phyloP scores from a whole-genome alignment of 1,140 invertebrate species.

The Pseudomyrmex gracilis region DNA sequence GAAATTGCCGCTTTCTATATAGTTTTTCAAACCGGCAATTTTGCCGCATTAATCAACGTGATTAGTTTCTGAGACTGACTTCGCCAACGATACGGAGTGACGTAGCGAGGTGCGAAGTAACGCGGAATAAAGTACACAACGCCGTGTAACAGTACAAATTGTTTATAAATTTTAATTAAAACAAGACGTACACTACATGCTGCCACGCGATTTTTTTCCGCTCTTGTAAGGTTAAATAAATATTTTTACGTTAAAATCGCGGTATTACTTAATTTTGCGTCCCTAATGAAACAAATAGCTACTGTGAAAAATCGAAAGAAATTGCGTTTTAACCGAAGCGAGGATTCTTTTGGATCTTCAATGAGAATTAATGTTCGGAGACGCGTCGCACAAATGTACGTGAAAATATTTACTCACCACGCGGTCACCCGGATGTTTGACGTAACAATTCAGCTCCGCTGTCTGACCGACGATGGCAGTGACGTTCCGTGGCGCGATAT shows the following conservation, averaged over 20 bases:
- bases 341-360: not conserved
- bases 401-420: conserved; percentile 89
- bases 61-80: conserved; percentile 34
- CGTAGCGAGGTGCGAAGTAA: conserved; percentile 27
- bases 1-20: not conserved
- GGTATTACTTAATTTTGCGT: too few relatives aligned
- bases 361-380: not conserved
- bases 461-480: conserved; percentile 94
- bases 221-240: not conserved
- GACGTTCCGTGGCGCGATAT: conserved; percentile 92
- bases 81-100: not conserved
- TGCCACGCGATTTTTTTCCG: not conserved
- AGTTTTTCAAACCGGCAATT: conserved; percentile 48
- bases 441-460: conserved; percentile 92
- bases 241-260: too few relatives aligned
- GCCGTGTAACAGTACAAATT: too few relatives aligned
- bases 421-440: conserved; percentile 94
- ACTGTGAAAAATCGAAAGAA: not conserved
- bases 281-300: not conserved
- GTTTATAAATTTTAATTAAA: not conserved
- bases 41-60: conserved; percentile 54
- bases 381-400: conserved; percentile 16
- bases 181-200: not conserved
- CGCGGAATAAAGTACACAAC: not conserved
- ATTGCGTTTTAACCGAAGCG: not conserved